A percentile compares a stretch with the other conserved stretches of the same genome.
Evolutionary conservation across 2,113 vertebrate genomes (phyloP).

Genomic region (Mirounga angustirostris): DNA sequence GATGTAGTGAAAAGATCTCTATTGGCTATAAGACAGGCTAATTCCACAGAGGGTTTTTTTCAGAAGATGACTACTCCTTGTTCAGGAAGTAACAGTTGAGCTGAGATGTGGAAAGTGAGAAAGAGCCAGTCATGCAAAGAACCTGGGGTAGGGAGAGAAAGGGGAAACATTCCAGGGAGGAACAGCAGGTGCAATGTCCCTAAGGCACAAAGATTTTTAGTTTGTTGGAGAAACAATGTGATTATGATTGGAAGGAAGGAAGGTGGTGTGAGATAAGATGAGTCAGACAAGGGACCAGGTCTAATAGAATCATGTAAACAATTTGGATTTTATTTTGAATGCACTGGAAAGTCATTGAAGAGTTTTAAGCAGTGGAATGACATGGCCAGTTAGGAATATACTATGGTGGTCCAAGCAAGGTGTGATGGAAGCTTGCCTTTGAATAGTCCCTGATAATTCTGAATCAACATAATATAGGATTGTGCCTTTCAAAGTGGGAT

Average conservation of each 20-base stretch:
- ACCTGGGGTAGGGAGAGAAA: background rate
- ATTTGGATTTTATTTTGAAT: slow-evolving; percentile 19
- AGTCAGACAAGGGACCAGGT: background rate
- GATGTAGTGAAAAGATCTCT: background rate
- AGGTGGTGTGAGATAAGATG: background rate
- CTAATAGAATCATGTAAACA: background rate
- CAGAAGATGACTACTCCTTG: background rate
- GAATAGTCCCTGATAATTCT: background rate
- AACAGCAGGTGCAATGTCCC: background rate
- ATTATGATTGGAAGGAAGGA: background rate
- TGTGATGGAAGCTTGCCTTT: background rate
- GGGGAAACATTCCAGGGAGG: background rate
- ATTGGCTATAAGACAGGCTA: background rate
- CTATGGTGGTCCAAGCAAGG: background rate
- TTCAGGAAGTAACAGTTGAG: background rate
- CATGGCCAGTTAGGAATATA: background rate
- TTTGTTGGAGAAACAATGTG: slow-evolving; percentile 1
- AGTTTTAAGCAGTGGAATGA: background rate
- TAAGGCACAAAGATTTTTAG: background rate
- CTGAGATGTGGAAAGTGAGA: background rate
- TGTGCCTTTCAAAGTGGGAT: background rate
- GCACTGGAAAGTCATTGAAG: background rate
- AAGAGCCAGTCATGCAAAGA: background rate
- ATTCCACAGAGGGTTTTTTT: background rate
- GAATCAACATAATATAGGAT: background rate